These are phyloP conservation scores for Colistium nudipinnis DNA, from an alignment of 2,113 vertebrate genomes.

Conservation along the genomic window DNA sequence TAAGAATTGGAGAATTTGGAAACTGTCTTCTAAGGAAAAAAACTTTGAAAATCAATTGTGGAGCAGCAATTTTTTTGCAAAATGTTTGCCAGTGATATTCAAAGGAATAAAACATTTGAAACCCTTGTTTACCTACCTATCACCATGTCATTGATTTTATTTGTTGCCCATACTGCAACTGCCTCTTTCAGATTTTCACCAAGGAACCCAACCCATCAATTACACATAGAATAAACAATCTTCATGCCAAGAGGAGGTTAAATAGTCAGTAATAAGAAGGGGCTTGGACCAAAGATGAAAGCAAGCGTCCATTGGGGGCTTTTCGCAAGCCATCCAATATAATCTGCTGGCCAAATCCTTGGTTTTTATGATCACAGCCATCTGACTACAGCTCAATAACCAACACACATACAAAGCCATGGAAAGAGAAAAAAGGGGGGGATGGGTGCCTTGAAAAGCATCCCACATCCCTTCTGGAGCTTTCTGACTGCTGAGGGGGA, in stretches of 20 bases:
- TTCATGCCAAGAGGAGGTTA: slow-evolving; percentile 1
- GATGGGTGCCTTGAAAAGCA: slow-evolving; percentile 46
- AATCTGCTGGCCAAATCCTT: slow-evolving; percentile 57
- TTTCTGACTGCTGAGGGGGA: slow-evolving; percentile 32
- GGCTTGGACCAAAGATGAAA: slow-evolving; percentile 43
- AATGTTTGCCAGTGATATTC: slow-evolving; percentile 80
- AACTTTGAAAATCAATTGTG: slow-evolving; percentile 65
- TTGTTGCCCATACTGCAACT: too few relatives aligned
- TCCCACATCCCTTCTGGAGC: slow-evolving; percentile 46
- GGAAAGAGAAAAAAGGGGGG: slow-evolving; percentile 42
- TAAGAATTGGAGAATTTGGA: slow-evolving; percentile 73
- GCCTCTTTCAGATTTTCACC: slow-evolving; percentile 13
- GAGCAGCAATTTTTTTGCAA: slow-evolving; percentile 78
- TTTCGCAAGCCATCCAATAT: slow-evolving; percentile 25
- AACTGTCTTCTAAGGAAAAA: slow-evolving; percentile 62
- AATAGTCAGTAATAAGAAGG: slow-evolving; percentile 40
- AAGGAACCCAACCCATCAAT: slow-evolving; percentile 18
- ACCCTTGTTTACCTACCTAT: slow-evolving; percentile 75
- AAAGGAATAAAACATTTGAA: slow-evolving; percentile 78
- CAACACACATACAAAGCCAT: slow-evolving; percentile 31
- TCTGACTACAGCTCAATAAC: slow-evolving; percentile 60
- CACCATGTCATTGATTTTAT: slow-evolving; percentile 50
- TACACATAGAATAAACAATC: slow-evolving; percentile 28
- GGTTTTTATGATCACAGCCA: slow-evolving; percentile 61
- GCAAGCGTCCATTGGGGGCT: slow-evolving; percentile 16